Conservation (phyloP, 2,113 vertebrate species). For the Hemibagrus wyckioides region DNA sequence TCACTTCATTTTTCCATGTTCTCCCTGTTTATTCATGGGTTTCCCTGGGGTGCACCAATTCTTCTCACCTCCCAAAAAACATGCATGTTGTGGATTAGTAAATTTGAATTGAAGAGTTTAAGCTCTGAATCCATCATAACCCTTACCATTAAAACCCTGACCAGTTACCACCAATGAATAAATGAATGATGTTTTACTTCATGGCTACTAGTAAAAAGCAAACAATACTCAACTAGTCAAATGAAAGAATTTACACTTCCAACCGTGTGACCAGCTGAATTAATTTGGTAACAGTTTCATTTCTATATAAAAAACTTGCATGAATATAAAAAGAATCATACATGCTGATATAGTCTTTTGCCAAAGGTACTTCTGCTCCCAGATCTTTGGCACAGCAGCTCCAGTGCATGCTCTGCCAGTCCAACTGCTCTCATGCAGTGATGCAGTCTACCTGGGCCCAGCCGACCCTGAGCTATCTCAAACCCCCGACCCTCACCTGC, state of each 20-base stretch:
- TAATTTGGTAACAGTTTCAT: neutral
- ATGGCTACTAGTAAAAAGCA: neutral
- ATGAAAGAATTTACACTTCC: neutral
- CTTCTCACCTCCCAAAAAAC: too few relatives aligned
- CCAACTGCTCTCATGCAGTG: conserved; percentile 91
- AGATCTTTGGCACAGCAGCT: conserved; percentile 82
- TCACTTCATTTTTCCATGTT: too few relatives aligned
- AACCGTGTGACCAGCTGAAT: neutral
- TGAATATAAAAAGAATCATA: conserved; percentile 62
- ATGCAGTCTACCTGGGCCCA: conserved; percentile 88
- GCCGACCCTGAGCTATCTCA: conserved; percentile 88
- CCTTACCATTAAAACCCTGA: neutral
- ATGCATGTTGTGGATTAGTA: too few relatives aligned
- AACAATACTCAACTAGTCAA: neutral
- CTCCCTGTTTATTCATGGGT: too few relatives aligned
- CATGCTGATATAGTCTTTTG: conserved; percentile 85
- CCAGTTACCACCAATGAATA: neutral
- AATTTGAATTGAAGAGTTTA: neutral
- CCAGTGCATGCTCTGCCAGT: conserved; percentile 77
- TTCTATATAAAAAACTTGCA: neutral
- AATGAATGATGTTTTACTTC: neutral
- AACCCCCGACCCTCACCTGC: conserved; percentile 90
- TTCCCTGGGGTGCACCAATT: too few relatives aligned
- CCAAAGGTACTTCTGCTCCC: conserved; percentile 78
- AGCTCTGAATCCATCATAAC: neutral